Percentiles rank a stretch among this genome's conserved stretches.
Conservation (phyloP, 2,113 vertebrate species). For the Neogale vison region DNA sequence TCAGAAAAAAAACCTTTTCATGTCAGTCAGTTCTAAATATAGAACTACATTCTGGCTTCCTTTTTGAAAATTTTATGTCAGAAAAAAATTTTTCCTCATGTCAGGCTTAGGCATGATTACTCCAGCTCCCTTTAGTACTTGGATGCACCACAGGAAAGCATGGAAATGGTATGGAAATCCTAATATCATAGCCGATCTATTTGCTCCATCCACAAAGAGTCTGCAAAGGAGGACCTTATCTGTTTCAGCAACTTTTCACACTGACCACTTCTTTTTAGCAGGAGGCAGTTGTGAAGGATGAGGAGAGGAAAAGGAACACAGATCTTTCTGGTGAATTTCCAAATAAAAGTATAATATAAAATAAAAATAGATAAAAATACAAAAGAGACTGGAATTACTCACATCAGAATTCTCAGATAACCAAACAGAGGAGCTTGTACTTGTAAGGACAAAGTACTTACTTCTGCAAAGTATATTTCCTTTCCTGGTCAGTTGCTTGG, state of each 20-base stretch:
- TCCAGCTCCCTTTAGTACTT: not conserved
- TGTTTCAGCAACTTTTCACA: not conserved
- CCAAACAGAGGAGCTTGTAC: not conserved
- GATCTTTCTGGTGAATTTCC: not conserved
- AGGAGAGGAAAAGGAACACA: not conserved
- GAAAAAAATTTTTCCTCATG: not conserved
- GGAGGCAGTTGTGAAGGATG: not conserved
- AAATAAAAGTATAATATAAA: constrained; percentile 37
- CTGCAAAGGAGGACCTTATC: not conserved
- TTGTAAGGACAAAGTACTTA: not conserved
- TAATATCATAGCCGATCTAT: not conserved
- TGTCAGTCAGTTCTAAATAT: not conserved
- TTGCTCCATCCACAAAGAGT: not conserved
- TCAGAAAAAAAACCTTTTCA: not conserved
- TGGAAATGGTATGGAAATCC: not conserved
- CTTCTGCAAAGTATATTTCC: constrained; percentile 35
- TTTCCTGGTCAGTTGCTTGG: not conserved
- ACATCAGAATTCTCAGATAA: constrained; percentile 39
- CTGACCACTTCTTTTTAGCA: not conserved
- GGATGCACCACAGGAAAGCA: not conserved
- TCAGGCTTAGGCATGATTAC: not conserved
- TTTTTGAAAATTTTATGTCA: constrained; percentile 23
- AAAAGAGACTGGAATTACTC: not conserved
- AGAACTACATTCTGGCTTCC: not conserved
- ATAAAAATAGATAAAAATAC: not conserved